Percentiles rank a stretch among this genome's conserved stretches.
Conservation (phyloP, 2,113 vertebrate genomes). For the Noturus placidus region DNA sequence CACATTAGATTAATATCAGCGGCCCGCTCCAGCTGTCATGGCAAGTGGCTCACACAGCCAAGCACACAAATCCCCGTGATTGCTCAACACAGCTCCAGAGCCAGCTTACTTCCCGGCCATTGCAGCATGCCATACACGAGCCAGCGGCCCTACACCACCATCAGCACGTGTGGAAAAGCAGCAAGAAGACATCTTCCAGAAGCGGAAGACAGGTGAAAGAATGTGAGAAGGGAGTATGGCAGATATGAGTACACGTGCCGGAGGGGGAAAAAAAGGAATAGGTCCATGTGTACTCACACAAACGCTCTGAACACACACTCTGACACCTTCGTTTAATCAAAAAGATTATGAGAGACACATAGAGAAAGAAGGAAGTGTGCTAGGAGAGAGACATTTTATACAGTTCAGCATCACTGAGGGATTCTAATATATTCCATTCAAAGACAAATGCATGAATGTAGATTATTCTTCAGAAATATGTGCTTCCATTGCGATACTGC, state of each 20-base stretch:
- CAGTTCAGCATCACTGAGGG: background rate
- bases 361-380: background rate
- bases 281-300: background rate
- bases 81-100: conserved; percentile 69
- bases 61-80: conserved; percentile 70
- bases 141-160: background rate
- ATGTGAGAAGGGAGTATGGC: background rate
- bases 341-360: background rate
- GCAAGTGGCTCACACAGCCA: conserved; percentile 66
- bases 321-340: background rate
- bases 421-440: background rate
- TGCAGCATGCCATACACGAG: background rate
- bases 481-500: background rate
- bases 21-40: conserved; percentile 67
- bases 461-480: background rate
- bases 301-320: background rate
- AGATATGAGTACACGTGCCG: background rate
- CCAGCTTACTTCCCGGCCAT: background rate
- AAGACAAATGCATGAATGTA: background rate
- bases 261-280: background rate
- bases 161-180: background rate
- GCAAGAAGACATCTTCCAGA: background rate
- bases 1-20: conserved; percentile 70
- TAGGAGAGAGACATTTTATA: background rate
- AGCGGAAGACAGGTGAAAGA: conserved; percentile 13